phyloP scores from a whole-genome alignment of 2,797 vertebrate genomes.

The Esox masquinongy region DNA sequence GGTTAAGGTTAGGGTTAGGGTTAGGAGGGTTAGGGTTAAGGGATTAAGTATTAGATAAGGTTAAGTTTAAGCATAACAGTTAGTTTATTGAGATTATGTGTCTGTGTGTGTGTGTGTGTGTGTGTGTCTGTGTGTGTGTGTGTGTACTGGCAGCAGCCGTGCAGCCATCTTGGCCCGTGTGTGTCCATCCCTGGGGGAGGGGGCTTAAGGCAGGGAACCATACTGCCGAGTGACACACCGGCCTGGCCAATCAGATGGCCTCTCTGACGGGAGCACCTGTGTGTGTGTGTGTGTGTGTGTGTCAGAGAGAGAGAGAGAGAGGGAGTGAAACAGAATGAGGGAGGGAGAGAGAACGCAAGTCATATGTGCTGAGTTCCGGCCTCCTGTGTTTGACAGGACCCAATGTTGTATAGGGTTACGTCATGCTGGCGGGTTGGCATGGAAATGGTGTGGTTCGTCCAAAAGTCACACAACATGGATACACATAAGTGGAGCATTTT shows the following conservation, averaged over 20 bases:
- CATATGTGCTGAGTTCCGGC: slow-evolving; percentile 23
- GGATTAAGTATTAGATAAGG: no score
- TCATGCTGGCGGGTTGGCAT: slow-evolving; percentile 43
- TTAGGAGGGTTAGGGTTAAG: no score
- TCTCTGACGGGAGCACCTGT: slow-evolving; percentile 51
- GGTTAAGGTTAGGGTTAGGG: no score
- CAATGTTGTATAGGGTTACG: slow-evolving; percentile 43
- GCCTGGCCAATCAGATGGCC: slow-evolving; percentile 52
- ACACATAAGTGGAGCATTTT: not conserved
- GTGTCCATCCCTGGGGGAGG: slow-evolving; percentile 39
- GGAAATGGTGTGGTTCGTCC: slow-evolving; percentile 1
- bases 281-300: slow-evolving; percentile 35
- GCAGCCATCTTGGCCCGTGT: slow-evolving; percentile 40
- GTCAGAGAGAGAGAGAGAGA: not conserved
- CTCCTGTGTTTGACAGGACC: slow-evolving; percentile 33
- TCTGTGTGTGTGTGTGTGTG: slow-evolving; percentile 4
- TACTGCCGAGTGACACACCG: slow-evolving; percentile 38
- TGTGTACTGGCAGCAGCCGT: slow-evolving; percentile 28
- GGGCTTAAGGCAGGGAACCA: slow-evolving; percentile 40
- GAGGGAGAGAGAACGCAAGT: slow-evolving; percentile 35
- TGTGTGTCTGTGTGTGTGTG: not conserved
- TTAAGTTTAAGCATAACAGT: not conserved
- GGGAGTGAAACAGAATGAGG: no score
- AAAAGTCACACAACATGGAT: not conserved
- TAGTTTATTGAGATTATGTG: slow-evolving; percentile 11